Base-by-base conservation (phyloP, 2,888 invertebrate species). In the Ichneumon xanthorius region DNA sequence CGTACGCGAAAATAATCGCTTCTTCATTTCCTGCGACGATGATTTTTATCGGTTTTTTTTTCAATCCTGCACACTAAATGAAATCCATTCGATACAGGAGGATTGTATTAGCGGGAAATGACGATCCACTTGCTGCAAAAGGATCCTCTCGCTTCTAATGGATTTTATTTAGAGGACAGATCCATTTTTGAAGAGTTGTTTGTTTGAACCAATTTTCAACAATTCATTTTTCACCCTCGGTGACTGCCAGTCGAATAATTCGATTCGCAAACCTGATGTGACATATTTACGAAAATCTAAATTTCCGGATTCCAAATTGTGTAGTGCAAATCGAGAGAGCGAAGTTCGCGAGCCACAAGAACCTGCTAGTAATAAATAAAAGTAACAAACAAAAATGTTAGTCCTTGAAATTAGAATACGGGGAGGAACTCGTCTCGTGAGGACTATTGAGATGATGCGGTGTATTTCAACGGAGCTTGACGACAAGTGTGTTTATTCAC, bases 401-500 rank as follows among this genome's bases (percentile, higher is more conserved):
- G 7, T 33, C 6, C 16, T 63, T 16, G 63, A 33, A 63, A 63
- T 63, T 16, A 7, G 14, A 26, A n/a, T 63, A 63, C 30, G 33
- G 33, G 33, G 33, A 16, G 16, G 30, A 14, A n/a, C 2, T 26
- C 30, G 14, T 33, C 67, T 5, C 67, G 67, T 67, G 67, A 40
- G 1, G 33, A 63, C 26, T 33, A 14, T 63, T 16, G 33, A 33
- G 30, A 63, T 33, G 63, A 26, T 76, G 65, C 14, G n/a, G 45
- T 48, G 75, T 76, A 48, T 76, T 76, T n/a, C 11, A 33, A 45
- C 63, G 33, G 30, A 37, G n/a, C 19, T 40, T 16, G 26, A 4
- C 70, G 50, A 26, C 63, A 6, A 63, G 30, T 75, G 73, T 61
- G 58, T 73, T 45, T 71, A 7, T 45, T 30, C 33, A 22, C 30